A percentile compares a stretch with the other conserved stretches of the same genome.
These are phyloP conservation scores for Cinclus cinclus DNA, from an alignment of 2,113 vertebrate genomes.

Conservation along the genomic window DNA sequence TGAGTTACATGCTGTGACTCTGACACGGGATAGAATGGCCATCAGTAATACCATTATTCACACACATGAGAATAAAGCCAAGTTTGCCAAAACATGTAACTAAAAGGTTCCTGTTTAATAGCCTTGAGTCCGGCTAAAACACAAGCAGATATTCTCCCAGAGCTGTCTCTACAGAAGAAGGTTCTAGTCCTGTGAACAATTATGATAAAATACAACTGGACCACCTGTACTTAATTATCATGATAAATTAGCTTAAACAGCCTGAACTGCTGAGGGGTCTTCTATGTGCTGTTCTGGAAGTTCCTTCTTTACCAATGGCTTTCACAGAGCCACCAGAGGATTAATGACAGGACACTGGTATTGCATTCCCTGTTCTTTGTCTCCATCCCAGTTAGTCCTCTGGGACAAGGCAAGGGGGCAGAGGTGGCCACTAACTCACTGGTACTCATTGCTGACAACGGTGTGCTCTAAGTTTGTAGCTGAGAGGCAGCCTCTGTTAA, in stretches of 20 bases:
- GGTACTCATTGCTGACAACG: neutral
- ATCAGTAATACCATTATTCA: slow-evolving; percentile 5
- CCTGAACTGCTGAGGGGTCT: neutral
- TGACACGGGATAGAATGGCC: slow-evolving; percentile 14
- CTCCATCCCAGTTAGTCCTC: neutral
- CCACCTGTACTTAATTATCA: slow-evolving; percentile 17
- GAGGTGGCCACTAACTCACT: neutral
- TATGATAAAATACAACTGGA: neutral
- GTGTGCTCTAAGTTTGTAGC: neutral
- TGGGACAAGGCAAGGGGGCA: neutral
- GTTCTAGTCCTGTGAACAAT: neutral
- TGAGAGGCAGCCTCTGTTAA: neutral
- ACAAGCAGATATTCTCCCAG: neutral
- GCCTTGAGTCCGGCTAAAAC: neutral
- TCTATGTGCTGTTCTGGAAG: neutral
- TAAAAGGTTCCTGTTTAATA: neutral
- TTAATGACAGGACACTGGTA: neutral
- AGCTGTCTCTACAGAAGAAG: neutral
- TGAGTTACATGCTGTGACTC: slow-evolving; percentile 30
- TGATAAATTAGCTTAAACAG: slow-evolving; percentile 2
- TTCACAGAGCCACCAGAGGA: neutral
- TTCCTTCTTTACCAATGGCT: neutral
- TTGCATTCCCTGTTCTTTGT: neutral
- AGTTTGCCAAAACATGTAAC: slow-evolving; percentile 7
- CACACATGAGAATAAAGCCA: neutral